These are phyloP conservation scores for Pollenia griseotomentosa DNA, from an alignment of 2,888 invertebrate species.

Conservation along the genomic window DNA sequence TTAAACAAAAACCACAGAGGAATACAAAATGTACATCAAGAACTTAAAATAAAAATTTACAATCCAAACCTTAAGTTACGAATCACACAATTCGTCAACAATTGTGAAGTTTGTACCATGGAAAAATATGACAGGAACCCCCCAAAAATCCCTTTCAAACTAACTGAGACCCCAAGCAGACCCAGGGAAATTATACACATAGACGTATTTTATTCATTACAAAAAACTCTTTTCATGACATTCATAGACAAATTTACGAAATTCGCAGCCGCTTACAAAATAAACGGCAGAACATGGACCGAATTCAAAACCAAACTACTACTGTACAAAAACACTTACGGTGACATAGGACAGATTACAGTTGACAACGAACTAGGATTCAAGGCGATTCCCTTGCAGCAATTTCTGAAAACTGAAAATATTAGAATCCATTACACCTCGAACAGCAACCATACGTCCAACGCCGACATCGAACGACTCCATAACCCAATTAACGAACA, in stretches of 20 bases:
- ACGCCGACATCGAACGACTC: conserved; percentile 27
- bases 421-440: conserved; percentile 27
- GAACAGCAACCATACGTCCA: conserved; percentile 39
- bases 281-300: conserved; percentile 45
- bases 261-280: conserved; percentile 50
- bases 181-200: conserved; percentile 6
- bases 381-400: too few species aligned
- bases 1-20: too few species aligned
- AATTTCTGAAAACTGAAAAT: too few species aligned
- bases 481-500: conserved; percentile 40
- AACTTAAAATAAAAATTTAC: too few species aligned
- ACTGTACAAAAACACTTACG: conserved; percentile 36
- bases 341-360: conserved; percentile 24
- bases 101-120: too few species aligned
- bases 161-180: too few species aligned
- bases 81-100: too few species aligned
- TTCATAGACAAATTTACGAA: conserved; percentile 61
- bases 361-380: too few species aligned
- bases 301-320: conserved; percentile 64
- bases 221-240: conserved; percentile 42
- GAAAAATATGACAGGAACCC: too few species aligned
- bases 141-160: too few species aligned
- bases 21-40: too few species aligned
- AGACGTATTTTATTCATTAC: conserved; percentile 37
- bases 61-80: too few species aligned